Evolutionary conservation across 2,797 vertebrate species (phyloP).

Genomic region (Polyboroides typus): DNA sequence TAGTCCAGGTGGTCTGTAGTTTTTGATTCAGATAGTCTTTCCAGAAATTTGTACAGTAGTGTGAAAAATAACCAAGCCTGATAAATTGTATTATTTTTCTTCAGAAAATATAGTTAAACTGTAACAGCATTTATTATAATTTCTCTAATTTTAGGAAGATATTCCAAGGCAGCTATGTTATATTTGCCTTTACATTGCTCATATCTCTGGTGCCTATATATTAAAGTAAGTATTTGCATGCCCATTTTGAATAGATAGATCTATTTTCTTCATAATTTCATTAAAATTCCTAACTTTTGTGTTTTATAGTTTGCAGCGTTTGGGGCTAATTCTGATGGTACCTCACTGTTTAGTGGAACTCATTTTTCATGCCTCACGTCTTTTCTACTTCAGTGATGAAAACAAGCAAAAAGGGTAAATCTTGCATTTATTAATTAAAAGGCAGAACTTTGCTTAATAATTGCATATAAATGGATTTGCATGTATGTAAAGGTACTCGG

Average conservation of each 20-base stretch:
- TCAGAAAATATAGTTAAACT: neutral
- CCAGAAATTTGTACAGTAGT: neutral
- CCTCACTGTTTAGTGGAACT: constrained; percentile 88
- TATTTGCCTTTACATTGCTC: constrained; percentile 86
- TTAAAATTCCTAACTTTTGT: neutral
- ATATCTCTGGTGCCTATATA: constrained; percentile 86
- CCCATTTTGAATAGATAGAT: neutral
- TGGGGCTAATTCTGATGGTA: constrained; percentile 84
- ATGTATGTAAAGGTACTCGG: neutral
- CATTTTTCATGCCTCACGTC: constrained; percentile 85
- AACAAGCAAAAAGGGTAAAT: constrained; percentile 87
- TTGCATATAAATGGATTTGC: neutral
- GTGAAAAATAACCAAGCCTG: neutral
- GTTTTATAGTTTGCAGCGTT: constrained; percentile 78
- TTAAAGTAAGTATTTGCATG: constrained; percentile 80
- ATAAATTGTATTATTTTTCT: neutral
- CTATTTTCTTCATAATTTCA: neutral
- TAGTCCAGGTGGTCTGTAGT: neutral
- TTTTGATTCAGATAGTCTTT: neutral
- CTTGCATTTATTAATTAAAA: neutral
- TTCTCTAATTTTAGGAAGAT: constrained; percentile 78
- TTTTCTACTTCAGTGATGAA: constrained; percentile 88
- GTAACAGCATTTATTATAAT: neutral
- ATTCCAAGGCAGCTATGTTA: constrained; percentile 87
- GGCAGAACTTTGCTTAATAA: neutral